Evolutionary conservation across 2,113 vertebrate genomes (phyloP).

Genomic region (Lonchura striata): DNA sequence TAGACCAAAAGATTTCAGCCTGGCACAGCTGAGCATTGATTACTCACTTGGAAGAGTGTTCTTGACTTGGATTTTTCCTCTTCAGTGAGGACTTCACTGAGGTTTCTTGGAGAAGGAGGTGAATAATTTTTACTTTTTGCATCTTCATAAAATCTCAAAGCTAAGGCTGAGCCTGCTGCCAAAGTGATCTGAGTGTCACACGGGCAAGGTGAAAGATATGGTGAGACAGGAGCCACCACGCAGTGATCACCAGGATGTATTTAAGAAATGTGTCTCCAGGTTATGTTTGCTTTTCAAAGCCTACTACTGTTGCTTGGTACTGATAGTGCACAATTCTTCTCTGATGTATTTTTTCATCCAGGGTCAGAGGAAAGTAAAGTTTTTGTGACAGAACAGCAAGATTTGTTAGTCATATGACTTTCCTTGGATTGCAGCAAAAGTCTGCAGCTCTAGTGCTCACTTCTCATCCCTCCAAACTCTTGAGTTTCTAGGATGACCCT

Average conservation of each 20-base stretch:
- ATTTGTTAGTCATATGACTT: background rate
- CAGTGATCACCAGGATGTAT: fast-evolving
- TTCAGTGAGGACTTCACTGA: background rate
- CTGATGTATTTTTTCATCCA: background rate
- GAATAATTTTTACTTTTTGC: background rate
- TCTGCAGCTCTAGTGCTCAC: background rate
- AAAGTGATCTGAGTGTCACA: fast-evolving
- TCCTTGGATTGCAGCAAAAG: background rate
- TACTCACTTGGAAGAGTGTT: background rate
- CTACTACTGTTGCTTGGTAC: background rate
- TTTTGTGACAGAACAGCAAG: background rate
- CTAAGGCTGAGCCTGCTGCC: background rate
- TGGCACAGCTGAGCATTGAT: fast-evolving
- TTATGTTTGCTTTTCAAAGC: background rate
- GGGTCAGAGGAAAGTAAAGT: background rate
- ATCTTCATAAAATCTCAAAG: background rate
- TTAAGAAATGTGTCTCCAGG: background rate
- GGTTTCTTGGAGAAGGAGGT: background rate
- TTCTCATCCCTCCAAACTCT: background rate
- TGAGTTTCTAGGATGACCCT: background rate
- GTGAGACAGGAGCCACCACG: fast-evolving
- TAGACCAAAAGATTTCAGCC: background rate
- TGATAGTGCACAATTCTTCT: background rate
- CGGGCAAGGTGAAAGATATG: fast-evolving
- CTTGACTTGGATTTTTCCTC: background rate